These are phyloP conservation scores for Exaiptasia diaphana DNA, from an alignment of 64 coral and sea anemone genomes.

Conservation along the genomic window DNA sequence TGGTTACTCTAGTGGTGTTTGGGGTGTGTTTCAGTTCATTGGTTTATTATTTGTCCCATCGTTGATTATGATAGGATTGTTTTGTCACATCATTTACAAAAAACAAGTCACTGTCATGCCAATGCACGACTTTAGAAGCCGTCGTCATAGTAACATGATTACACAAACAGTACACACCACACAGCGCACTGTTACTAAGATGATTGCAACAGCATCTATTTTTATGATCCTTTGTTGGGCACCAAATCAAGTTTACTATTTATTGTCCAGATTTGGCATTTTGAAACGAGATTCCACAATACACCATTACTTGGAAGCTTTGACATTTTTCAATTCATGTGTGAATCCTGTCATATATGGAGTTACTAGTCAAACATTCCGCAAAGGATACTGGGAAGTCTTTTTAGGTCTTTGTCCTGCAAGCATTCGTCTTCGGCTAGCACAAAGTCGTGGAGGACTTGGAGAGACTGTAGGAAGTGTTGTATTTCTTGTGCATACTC, in stretches of 20 bases:
- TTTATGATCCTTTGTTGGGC: conserved; percentile 42
- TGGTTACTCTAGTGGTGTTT: neutral
- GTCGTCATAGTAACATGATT: neutral
- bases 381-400: conserved; percentile 54
- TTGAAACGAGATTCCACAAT: neutral
- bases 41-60: conserved; percentile 14
- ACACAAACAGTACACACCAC: neutral
- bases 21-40: neutral
- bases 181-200: neutral
- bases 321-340: conserved; percentile 31
- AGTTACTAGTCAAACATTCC: conserved; percentile 39
- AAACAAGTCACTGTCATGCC: neutral
- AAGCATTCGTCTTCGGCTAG: neutral
- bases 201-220: conserved; percentile 42
- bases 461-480: neutral
- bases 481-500: neutral
- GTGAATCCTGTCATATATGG: conserved; percentile 55
- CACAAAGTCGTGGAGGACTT: neutral
- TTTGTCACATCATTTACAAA: conserved; percentile 33
- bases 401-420: conserved; percentile 33
- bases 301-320: neutral
- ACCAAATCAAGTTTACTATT: conserved; percentile 30
- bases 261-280: conserved; percentile 7
- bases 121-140: neutral
- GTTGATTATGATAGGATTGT: conserved; percentile 38